Evolutionary conservation across 2,113 vertebrate genomes (phyloP), one percentile per base, ranked within the genome.

Genomic region (Anseranas semipalmata): DNA sequence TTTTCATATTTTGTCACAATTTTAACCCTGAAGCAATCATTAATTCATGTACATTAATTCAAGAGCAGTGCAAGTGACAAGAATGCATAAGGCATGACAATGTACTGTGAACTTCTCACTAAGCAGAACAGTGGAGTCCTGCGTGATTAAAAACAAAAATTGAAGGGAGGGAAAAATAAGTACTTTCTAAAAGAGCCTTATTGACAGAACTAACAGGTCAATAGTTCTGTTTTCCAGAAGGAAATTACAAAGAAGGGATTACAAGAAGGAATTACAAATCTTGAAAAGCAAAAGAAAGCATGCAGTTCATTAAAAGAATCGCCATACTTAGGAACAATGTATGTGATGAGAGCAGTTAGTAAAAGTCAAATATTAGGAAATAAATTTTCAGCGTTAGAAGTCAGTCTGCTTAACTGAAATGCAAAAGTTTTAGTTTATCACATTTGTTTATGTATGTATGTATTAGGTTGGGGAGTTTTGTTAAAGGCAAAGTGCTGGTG

Each of bases 211-310:
- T 79, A 56, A 33, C 48, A 48, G 50, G 18, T n/a, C n/a, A n/a
- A n/a, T n/a, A n/a, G n/a, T n/a, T n/a, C n/a, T n/a, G n/a, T n/a
- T n/a, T n/a, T n/a, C n/a, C n/a, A n/a, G n/a, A n/a, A n/a, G n/a
- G n/a, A n/a, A n/a, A n/a, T n/a, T n/a, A n/a, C n/a, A n/a, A n/a
- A n/a, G n/a, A n/a, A n/a, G n/a, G n/a, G n/a, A n/a, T n/a, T n/a
- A n/a, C n/a, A n/a, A n/a, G n/a, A n/a, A n/a, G n/a, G n/a, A n/a
- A 66, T 56, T 67, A 32, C 4, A 46, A 24, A 50, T 82, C 5
- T 41, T 62, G 71, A 72, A 95, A 94, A 96, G 75, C 93, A 95
- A 93, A 91, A 85, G 73, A 52, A 85, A 88, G 71, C 67, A 76
- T 66, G 4, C 71, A 87, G 56, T 56, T 33, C 10, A 3, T 56